Conservation (phyloP, 2,113 vertebrate species). For the Pteruthius melanotis region DNA sequence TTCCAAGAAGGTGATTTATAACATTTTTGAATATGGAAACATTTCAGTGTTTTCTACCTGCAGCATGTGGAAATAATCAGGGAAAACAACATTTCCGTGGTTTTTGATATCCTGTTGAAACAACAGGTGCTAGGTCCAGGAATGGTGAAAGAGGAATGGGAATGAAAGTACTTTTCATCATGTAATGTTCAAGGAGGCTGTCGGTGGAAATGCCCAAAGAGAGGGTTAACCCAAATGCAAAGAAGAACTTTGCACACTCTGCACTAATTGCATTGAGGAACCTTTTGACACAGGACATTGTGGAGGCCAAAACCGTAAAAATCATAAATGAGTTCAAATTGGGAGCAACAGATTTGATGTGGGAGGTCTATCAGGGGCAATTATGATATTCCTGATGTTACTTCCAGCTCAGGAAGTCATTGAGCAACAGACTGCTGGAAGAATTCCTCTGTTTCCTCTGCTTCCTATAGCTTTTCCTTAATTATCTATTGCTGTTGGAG, state of each 20-base stretch:
- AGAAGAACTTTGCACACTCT: not conserved
- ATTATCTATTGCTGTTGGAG: not conserved
- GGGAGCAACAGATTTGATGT: not conserved
- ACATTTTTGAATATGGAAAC: not conserved
- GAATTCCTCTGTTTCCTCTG: not conserved
- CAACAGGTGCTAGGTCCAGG: not conserved
- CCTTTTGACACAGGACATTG: not conserved
- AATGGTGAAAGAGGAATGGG: not conserved
- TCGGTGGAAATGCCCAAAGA: not conserved
- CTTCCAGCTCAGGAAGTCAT: not conserved
- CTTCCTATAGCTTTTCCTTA: constrained; percentile 2
- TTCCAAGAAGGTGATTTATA: not conserved
- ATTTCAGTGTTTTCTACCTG: not conserved
- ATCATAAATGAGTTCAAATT: not conserved
- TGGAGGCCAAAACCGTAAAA: not conserved
- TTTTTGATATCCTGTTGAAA: not conserved
- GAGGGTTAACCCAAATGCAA: not conserved
- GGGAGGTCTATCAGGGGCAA: not conserved
- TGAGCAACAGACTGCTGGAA: not conserved
- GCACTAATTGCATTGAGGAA: not conserved
- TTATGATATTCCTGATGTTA: not conserved
- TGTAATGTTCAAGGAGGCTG: not conserved
- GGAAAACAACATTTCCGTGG: not conserved
- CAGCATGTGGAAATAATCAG: not conserved
- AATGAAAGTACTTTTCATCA: not conserved